Conservation (phyloP, 2,797 vertebrate genomes). For the Adelosebastes latens region DNA sequence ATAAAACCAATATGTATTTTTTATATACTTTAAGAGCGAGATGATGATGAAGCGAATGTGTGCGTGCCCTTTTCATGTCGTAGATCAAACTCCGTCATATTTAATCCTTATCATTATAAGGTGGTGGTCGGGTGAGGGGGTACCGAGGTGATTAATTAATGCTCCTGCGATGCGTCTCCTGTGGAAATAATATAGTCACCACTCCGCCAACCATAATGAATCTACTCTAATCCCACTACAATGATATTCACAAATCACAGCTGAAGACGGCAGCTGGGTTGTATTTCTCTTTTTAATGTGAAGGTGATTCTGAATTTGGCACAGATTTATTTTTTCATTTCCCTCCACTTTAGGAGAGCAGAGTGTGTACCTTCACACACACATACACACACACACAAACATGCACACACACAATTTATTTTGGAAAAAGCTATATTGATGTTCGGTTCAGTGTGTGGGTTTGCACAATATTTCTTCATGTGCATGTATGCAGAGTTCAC, state of each 20-base stretch:
- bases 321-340: neutral
- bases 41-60: neutral
- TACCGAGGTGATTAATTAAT: constrained; percentile 24
- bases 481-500: neutral
- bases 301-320: neutral
- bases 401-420: neutral
- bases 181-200: neutral
- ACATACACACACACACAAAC: neutral
- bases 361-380: too few relatives aligned
- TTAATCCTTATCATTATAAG: constrained; percentile 13
- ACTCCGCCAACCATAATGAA: constrained; percentile 14
- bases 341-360: neutral
- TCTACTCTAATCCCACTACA: constrained; percentile 6
- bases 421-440: neutral
- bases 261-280: neutral
- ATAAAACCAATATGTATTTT: neutral
- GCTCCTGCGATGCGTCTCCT: neutral
- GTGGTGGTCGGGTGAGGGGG: neutral
- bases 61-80: neutral
- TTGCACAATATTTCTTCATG: neutral
- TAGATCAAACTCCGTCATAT: constrained; percentile 2
- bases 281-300: neutral
- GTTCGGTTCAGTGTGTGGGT: neutral
- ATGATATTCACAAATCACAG: constrained; percentile 20
- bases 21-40: neutral